Base-by-base conservation (phyloP, 2,888 invertebrate genomes). In the Drosophila falleni region DNA sequence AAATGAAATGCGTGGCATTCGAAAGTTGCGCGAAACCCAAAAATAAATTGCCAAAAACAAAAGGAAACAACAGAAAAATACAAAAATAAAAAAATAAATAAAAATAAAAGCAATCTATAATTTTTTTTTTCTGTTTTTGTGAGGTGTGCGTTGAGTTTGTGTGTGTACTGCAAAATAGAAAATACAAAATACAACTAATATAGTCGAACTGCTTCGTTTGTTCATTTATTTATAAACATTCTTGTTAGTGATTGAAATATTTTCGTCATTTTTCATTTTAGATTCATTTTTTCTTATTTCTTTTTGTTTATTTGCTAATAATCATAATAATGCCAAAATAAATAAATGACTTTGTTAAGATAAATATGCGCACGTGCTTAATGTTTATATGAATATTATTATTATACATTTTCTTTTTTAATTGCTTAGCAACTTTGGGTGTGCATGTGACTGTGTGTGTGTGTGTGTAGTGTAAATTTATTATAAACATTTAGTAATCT, bases 151-250 rank as follows among this genome's bases (percentile, higher is more conserved):
- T 23, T 54, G 37, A 23, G 54, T 15, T 50, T 41, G 47, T 69
- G 54, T 67, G 33, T 59, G 31, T 46, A 56, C 59, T 56, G 64
- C 54, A 78, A 74, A 84, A 81, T 53, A 35, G 19, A 41, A 54
- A 60, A 62, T 49, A 61, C 54, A 78, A 75, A 85, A 81, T 54
- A 81, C 86, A 82, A 81, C 88, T 73, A 85, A 79, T 88, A 74
- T 68, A 74, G 54, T 55, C 68, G 62, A 31, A 23, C 54, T 46
- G 54, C 41, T 74, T 74, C 33, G 71, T 56, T 59, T 54, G 60
- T 64, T 70, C 71, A 68, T 81, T 81, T 86, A 87, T 89, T 85
- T 88, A 82, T 87, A 88, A 82, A 78, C 78, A 84, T 89, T 78
- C 73, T 79, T 81, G 74, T 70, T 86, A 66, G 68, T 62, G 74